Conservation (phyloP, 1,140 invertebrate species). For the Vollenhovia emeryi region DNA sequence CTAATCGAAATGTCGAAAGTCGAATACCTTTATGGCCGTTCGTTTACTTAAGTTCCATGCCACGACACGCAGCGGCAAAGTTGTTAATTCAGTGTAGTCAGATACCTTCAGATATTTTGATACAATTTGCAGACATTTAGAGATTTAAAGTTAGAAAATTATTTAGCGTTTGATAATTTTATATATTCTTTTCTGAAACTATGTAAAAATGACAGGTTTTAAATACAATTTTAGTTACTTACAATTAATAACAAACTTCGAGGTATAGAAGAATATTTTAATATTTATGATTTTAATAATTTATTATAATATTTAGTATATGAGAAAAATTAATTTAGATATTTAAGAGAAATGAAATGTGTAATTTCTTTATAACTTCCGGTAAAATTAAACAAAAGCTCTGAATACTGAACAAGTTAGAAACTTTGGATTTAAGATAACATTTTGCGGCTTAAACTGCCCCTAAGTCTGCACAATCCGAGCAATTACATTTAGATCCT, state of each 20-base stretch:
- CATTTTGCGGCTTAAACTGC: background rate
- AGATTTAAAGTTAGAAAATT: background rate
- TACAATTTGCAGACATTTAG: background rate
- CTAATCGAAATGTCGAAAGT: slow-evolving; percentile 19
- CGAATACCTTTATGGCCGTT: background rate
- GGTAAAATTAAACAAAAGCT: background rate
- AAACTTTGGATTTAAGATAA: background rate
- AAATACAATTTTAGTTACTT: slow-evolving; percentile 1
- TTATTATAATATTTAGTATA: background rate
- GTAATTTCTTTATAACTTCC: background rate
- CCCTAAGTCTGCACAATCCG: background rate
- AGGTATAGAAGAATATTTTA: background rate
- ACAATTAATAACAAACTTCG: background rate
- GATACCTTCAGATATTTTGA: background rate
- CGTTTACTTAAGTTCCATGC: background rate
- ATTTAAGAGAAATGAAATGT: background rate
- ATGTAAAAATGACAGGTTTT: too few relatives aligned
- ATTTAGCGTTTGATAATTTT: background rate
- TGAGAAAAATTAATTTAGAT: background rate
- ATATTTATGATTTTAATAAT: background rate
- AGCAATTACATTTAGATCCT: slow-evolving; percentile 2
- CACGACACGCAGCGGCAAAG: background rate
- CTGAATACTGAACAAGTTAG: background rate
- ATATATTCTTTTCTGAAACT: too few relatives aligned
- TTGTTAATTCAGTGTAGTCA: background rate